Base-by-base conservation (phyloP, 2,888 invertebrate species). In the Coenonympha glycerion region DNA sequence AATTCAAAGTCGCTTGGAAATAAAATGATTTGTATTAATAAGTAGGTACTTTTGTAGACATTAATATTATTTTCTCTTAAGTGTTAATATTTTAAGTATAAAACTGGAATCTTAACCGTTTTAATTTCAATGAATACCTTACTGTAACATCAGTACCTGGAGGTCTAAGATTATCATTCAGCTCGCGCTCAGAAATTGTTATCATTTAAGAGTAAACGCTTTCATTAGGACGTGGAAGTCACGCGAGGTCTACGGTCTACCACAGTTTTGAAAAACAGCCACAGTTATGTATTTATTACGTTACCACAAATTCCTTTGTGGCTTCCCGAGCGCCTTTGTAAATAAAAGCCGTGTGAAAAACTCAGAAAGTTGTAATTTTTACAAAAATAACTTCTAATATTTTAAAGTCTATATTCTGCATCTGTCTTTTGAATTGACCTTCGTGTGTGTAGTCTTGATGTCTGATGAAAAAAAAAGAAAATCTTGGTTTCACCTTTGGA, bases 141-240 rank as follows among this genome's bases (percentile, higher is more conserved):
- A 15, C 16, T 3, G 46, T 26, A 36, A 26, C 31, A 24, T 40
- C n/a, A 18, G 40, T 45, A 52, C 53, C 55, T 68, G 65, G 58
- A 49, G 66, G 71, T 65, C 55, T 57, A 49, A 47, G 55, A 64
- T 63, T 61, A 64, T 58, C 56, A 51, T 54, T 55, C 59, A 48
- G 46, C 37, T 52, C 60, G 62, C 63, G 58, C 55, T 62, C 53
- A 47, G 19, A 37, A 65, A 66, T 66, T 57, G 64, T 61, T 52
- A 65, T 67, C 64, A 75, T 75, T 75, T 73, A 62, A 58, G 63
- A 60, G 59, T 56, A 66, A 73, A 73, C 69, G 61, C 59, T 56
- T 61, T 60, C 66, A 69, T 71, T 57, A 57, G 51, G 59, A 59
- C 51, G 52, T 40, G 44, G 36, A 49, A 47, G 61, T 62, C 68